Evolutionary conservation across 2,888 invertebrate species (phyloP), one percentile per base, ranked within the genome.

Genomic region (Trichopria drosophilae): DNA sequence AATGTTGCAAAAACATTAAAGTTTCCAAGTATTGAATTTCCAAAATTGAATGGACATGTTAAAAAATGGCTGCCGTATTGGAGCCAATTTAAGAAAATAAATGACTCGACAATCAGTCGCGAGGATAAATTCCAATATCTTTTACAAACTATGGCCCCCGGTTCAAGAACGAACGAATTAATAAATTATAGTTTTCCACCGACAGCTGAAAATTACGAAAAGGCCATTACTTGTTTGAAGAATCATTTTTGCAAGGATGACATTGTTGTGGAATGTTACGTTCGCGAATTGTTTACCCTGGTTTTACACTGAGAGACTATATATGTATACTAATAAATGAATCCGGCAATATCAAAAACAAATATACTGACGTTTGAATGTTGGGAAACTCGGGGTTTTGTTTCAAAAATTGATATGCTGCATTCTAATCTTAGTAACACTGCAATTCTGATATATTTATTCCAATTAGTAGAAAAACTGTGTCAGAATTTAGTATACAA

Each of bases 241-340:
- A n/a, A n/a, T n/a, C n/a, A n/a, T n/a, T n/a, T n/a, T n/a, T n/a
- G n/a, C n/a, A n/a, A n/a, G n/a, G n/a, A n/a, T n/a, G n/a, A n/a
- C n/a, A n/a, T n/a, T n/a, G n/a, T n/a, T n/a, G n/a, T 63, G n/a
- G 66, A 66, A 42, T 57, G 61, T 10, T 63, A 65, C 45, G 56
- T 65, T 13, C 34, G 65, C 20, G 63, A 67, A 34, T 34, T 67
- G 10, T 45, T 69, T 24, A 55, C 57, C 29, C 23, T 68, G 26
- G 54, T 69, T 26, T 29, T 67, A 10, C n/a, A n/a, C n/a, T n/a
- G n/a, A n/a, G n/a, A n/a, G n/a, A n/a, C n/a, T n/a, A n/a, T n/a
- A n/a, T n/a, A n/a, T n/a, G n/a, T n/a, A n/a, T n/a, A n/a, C n/a
- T n/a, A n/a, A n/a, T n/a, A n/a, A n/a, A n/a, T n/a, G n/a, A n/a